phyloP scores from a whole-genome alignment of 2,888 invertebrate genomes.

The Cordylochernes scorpioides region DNA sequence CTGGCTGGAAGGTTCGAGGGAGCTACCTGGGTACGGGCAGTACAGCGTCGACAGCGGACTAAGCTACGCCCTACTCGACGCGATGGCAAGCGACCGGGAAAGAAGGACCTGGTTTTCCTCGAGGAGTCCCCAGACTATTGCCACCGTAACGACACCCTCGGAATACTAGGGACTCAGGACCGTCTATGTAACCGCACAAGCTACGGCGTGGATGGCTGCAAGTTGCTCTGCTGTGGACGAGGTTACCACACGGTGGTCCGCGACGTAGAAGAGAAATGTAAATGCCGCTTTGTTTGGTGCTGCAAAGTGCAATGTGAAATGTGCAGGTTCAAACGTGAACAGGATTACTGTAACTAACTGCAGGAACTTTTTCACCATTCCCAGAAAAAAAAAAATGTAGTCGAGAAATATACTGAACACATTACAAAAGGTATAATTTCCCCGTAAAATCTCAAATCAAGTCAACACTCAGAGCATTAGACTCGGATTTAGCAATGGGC shows the following conservation, averaged over 20 bases:
- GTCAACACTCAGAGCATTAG: no score
- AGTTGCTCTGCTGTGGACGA: constrained; percentile 58
- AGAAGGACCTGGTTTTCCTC: constrained; percentile 64
- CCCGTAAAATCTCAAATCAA: no score
- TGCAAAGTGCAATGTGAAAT: constrained; percentile 60
- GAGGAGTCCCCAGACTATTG: constrained; percentile 79
- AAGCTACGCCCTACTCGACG: constrained; percentile 38
- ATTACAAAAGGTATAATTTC: no score
- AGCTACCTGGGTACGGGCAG: constrained; percentile 44
- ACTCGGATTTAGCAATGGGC: no score
- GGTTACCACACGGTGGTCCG: constrained; percentile 57
- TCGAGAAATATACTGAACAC: no score
- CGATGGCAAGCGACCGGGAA: constrained; percentile 57
- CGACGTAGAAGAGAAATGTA: constrained; percentile 59
- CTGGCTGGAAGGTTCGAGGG: constrained; percentile 57
- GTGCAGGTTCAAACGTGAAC: constrained; percentile 48
- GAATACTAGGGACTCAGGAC: constrained; percentile 53
- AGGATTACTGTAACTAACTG: constrained; percentile 70
- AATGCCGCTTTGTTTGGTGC: constrained; percentile 72
- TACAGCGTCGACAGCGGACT: constrained; percentile 32
- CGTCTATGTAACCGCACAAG: constrained; percentile 58
- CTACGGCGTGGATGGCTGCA: constrained; percentile 57
- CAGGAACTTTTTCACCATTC: no score
- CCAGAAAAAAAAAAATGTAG: no score
- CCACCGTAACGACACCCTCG: constrained; percentile 48